Conservation (phyloP, 2,888 invertebrate species). For the Lamellibrachia satsuma region DNA sequence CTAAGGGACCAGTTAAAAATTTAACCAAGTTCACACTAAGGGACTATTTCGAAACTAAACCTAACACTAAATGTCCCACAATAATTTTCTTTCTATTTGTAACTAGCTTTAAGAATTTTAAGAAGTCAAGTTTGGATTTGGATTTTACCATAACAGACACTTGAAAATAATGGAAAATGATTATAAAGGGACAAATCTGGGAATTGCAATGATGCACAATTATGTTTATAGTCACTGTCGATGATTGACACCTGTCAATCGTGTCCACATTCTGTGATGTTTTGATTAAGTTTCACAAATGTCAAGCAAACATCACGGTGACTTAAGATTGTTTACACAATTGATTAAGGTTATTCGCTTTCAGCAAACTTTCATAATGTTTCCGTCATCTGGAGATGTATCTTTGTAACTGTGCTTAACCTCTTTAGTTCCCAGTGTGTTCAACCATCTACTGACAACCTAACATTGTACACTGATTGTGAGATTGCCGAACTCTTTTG, state of each 20-base stretch:
- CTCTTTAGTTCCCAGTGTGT: too few species aligned
- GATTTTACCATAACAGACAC: not conserved
- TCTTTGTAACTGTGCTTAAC: too few species aligned
- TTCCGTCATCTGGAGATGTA: not conserved
- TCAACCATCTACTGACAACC: too few species aligned
- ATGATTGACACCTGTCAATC: not conserved
- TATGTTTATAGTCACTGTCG: too few species aligned
- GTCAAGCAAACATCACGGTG: not conserved
- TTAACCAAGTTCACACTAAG: not conserved
- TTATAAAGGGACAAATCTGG: too few species aligned
- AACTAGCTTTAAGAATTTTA: not conserved
- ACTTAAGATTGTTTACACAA: not conserved
- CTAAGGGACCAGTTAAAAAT: not conserved
- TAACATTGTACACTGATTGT: too few species aligned
- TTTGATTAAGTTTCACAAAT: not conserved
- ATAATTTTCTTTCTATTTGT: not conserved
- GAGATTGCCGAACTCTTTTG: too few species aligned
- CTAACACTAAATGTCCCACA: not conserved
- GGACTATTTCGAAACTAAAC: not conserved
- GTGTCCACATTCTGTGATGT: not conserved
- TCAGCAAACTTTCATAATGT: not conserved
- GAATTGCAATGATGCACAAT: too few species aligned
- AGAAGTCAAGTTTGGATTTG: not conserved
- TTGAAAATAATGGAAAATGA: too few species aligned
- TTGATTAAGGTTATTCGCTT: not conserved